Percentiles rank a stretch among this genome's conserved stretches.
Conservation (phyloP, 2,113 vertebrate species). For the Corydoras sp. region DNA sequence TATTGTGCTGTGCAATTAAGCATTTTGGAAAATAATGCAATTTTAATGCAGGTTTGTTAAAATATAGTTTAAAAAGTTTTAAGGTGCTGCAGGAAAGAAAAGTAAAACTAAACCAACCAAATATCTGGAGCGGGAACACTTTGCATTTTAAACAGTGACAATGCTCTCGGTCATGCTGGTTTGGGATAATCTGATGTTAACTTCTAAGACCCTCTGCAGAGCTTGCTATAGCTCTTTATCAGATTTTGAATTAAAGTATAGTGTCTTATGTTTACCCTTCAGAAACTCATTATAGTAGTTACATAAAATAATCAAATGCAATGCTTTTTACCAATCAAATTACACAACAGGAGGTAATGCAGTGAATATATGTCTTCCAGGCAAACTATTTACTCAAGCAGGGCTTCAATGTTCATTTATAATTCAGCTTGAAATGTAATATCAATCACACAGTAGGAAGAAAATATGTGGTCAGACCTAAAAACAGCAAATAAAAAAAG, state of each 20-base stretch:
- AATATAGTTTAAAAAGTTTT: no score
- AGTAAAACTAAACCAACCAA: no score
- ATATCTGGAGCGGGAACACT: no score
- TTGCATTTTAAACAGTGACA: no score
- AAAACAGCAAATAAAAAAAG: no score
- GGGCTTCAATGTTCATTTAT: slow-evolving; percentile 1
- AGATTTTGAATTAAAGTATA: slow-evolving; percentile 26
- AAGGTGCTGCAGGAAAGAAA: no score
- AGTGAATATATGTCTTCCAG: slow-evolving; percentile 15
- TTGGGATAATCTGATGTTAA: no score
- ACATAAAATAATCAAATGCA: slow-evolving; percentile 27
- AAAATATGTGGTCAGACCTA: background rate
- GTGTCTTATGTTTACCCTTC: slow-evolving; percentile 20
- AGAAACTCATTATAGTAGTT: slow-evolving; percentile 36
- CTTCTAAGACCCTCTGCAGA: no score
- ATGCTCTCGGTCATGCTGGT: no score
- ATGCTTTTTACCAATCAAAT: slow-evolving; percentile 29
- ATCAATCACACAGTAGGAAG: background rate
- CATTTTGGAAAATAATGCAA: no score
- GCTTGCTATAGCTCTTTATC: slow-evolving; percentile 8
- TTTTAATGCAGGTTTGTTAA: no score
- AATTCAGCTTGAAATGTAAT: background rate
- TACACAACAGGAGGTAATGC: slow-evolving; percentile 9
- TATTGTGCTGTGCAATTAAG: no score
- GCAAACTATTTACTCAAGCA: slow-evolving; percentile 1